Conservation (phyloP, 1,140 invertebrate species). For the Pinna nobilis region DNA sequence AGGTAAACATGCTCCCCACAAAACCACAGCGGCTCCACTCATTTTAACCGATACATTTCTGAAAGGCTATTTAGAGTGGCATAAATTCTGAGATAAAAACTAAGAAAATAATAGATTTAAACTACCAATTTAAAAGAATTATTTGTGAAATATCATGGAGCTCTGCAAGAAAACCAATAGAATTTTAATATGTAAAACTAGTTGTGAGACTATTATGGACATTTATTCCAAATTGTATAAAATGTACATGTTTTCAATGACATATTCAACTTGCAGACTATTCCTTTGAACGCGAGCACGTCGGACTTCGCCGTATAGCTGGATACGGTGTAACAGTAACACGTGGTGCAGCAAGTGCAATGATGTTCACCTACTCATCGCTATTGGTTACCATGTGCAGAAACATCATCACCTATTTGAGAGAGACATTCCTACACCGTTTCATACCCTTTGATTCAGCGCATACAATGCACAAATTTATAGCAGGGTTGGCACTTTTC, state of each 20-base stretch:
- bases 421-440: constrained; percentile 97
- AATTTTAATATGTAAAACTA: not conserved
- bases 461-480: constrained; percentile 98
- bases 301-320: constrained; percentile 97
- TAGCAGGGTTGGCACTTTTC: constrained; percentile 95
- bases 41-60: too few relatives aligned
- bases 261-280: constrained; percentile 57
- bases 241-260: not conserved
- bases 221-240: not conserved
- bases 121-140: not conserved
- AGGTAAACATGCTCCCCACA: too few relatives aligned
- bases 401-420: constrained; percentile 95
- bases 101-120: not conserved
- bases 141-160: not conserved
- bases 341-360: constrained; percentile 93
- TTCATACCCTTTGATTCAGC: constrained; percentile 98
- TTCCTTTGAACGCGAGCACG: constrained; percentile 84
- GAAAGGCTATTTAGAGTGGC: too few relatives aligned
- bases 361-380: constrained; percentile 97
- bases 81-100: not conserved
- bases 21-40: too few relatives aligned
- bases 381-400: constrained; percentile 97
- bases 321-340: constrained; percentile 98
- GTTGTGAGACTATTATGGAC: not conserved
- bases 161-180: not conserved